Evolutionary conservation across 2,888 invertebrate species (phyloP).

Genomic region (Blomia tropicalis): DNA sequence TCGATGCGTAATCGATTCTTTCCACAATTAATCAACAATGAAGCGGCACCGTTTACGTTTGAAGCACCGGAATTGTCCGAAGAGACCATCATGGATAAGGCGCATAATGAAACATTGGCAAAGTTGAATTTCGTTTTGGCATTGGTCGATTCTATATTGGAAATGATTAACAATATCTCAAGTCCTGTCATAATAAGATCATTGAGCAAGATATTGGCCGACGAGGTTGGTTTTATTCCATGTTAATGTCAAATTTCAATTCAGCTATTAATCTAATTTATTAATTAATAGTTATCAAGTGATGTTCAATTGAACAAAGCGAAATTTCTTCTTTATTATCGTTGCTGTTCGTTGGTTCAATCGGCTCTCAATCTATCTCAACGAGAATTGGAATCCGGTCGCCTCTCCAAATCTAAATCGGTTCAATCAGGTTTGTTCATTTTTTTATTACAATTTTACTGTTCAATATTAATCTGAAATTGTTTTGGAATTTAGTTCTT

Average conservation of each 20-base stretch:
- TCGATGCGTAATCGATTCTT: slow-evolving; percentile 29
- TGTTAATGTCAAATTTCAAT: neutral
- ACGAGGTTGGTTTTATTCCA: slow-evolving; percentile 27
- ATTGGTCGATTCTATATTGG: slow-evolving; percentile 80
- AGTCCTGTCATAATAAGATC: slow-evolving; percentile 32
- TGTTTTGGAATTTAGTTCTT: slow-evolving; percentile 62
- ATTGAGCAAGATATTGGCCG: slow-evolving; percentile 29
- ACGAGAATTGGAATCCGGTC: slow-evolving; percentile 62
- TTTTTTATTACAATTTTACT: too few species aligned
- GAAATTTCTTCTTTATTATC: slow-evolving; percentile 67
- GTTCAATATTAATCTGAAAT: too few species aligned
- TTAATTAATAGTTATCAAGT: slow-evolving; percentile 21
- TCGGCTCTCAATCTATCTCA: slow-evolving; percentile 82
- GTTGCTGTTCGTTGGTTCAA: slow-evolving; percentile 80
- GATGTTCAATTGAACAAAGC: slow-evolving; percentile 46
- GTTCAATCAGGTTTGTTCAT: slow-evolving; percentile 29
- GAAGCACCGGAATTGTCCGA: slow-evolving; percentile 82
- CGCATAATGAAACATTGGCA: slow-evolving; percentile 88
- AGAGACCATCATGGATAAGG: slow-evolving; percentile 82
- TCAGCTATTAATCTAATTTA: neutral
- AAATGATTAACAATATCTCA: slow-evolving; percentile 43
- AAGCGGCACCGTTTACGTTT: slow-evolving; percentile 45
- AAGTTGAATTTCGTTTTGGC: slow-evolving; percentile 93
- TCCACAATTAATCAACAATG: slow-evolving; percentile 38
- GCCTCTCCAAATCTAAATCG: slow-evolving; percentile 64